Percentiles rank a stretch among this genome's conserved stretches.
These are phyloP conservation scores for Drosophila rhopaloa DNA, from an alignment of 1,140 invertebrate genomes.

Conservation along the genomic window DNA sequence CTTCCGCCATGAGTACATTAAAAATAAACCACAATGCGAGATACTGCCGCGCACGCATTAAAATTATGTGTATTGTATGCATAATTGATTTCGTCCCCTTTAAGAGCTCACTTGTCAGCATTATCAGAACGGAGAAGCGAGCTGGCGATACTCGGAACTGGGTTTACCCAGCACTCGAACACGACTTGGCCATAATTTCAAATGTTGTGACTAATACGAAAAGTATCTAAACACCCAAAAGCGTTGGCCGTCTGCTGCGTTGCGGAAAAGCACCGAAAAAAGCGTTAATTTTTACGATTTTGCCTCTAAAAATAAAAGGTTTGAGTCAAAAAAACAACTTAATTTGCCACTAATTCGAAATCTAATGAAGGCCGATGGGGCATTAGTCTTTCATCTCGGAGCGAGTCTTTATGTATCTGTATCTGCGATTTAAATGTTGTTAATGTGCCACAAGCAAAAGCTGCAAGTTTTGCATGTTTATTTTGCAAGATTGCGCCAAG, in stretches of 20 bases:
- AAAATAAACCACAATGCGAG: constrained; percentile 14
- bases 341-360: constrained; percentile 56
- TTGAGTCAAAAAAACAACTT: constrained; percentile 35
- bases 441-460: constrained; percentile 46
- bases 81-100: constrained; percentile 72
- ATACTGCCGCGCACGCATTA: constrained; percentile 49
- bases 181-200: constrained; percentile 8
- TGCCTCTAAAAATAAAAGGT: constrained; percentile 42
- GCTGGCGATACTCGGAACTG: constrained; percentile 19
- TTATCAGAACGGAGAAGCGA: constrained; percentile 22
- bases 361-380: constrained; percentile 47
- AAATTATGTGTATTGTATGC: constrained; percentile 71
- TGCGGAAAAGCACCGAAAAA: constrained; percentile 53
- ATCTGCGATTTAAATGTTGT: constrained; percentile 48
- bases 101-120: constrained; percentile 42
- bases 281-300: constrained; percentile 55
- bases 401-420: constrained; percentile 4
- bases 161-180: constrained; percentile 31
- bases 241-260: constrained; percentile 8
- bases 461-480: constrained; percentile 46
- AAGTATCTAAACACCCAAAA: constrained; percentile 31
- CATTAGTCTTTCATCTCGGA: constrained; percentile 43
- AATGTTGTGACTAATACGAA: constrained; percentile 43
- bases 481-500: constrained; percentile 57
- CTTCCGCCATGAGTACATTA: constrained; percentile 56